Evolutionary conservation across 2,888 invertebrate species (phyloP), one percentile per base, ranked within the genome.

Genomic region (Euphydryas editha): DNA sequence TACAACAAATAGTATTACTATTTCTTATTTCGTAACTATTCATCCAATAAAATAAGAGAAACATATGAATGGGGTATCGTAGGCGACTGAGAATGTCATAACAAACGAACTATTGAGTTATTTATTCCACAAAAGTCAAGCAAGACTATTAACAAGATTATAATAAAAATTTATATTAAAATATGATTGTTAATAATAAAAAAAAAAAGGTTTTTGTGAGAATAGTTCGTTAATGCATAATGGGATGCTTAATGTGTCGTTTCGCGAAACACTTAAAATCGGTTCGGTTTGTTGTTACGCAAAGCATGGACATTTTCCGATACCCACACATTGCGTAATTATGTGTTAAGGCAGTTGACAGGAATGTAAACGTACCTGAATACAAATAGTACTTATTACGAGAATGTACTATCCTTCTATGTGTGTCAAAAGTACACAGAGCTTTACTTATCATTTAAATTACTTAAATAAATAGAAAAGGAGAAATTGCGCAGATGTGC

Each of bases 231-330:
- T 30, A 30, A 15, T 51, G 15, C 24, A 21, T 51, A 51, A 51
- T 51, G 49, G 49, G 8, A 24, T 44, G 15, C 42, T n/a, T 44
- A 44, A 20, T 20, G 47, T 13, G 20, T 18, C 30, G 39, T 65
- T 59, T 60, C 39, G 37, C 39, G n/a, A 46, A 57, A 39, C 58
- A 24, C 21, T 39, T 60, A 54, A 47, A 58, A 58, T 58, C 37
- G 36, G 44, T 61, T 61, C 49, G 57, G 39, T n/a, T 1, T 10
- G 24, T 54, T 54, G 65, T 79, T 78, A 72, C 77, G 73, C 71
- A 77, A 79, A 73, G 66, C 60, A 68, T 61, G 72, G 73, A 77
- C 76, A 75, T 75, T 76, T 78, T 76, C 69, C 71, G 66, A 77
- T 72, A 61, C 56, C 46, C 63, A 69, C 56, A 57, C 20, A 46